These are phyloP conservation scores for Ephydatia muelleri DNA, from an alignment of 37 sponge, comb jelly and placozoan species.

Conservation along the genomic window DNA sequence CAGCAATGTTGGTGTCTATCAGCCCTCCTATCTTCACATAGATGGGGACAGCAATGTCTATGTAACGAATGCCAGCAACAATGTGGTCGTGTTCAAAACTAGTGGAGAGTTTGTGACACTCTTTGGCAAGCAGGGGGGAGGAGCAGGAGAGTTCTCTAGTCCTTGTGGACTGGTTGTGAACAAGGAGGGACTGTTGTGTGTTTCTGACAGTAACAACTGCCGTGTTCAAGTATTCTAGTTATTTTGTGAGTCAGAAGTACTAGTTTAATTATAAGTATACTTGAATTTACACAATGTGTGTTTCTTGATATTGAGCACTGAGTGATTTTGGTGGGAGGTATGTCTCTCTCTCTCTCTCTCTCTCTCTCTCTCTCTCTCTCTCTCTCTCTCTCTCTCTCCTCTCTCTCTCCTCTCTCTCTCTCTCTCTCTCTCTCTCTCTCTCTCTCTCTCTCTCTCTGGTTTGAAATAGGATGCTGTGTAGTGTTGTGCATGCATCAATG, in stretches of 20 bases:
- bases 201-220: too few relatives aligned
- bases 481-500: not conserved
- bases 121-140: not conserved
- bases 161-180: too few relatives aligned
- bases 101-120: not conserved
- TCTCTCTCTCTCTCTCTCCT: constrained; percentile 25
- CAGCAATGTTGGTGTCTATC: too few relatives aligned
- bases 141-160: too few relatives aligned
- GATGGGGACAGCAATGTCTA: too few relatives aligned
- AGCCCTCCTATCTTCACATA: too few relatives aligned
- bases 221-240: too few relatives aligned
- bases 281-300: not conserved
- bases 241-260: not conserved
- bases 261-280: not conserved
- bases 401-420: not conserved
- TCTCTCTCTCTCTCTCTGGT: constrained; percentile 3
- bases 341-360: constrained; percentile 60
- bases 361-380: constrained; percentile 61
- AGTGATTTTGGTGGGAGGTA: too few relatives aligned
- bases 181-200: too few relatives aligned
- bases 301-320: not conserved
- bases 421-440: constrained; percentile 8
- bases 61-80: too few relatives aligned
- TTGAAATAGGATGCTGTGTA: not conserved
- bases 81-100: not conserved